Evolutionary conservation across 2,113 vertebrate genomes (phyloP).

Genomic region (Promerops cafer): DNA sequence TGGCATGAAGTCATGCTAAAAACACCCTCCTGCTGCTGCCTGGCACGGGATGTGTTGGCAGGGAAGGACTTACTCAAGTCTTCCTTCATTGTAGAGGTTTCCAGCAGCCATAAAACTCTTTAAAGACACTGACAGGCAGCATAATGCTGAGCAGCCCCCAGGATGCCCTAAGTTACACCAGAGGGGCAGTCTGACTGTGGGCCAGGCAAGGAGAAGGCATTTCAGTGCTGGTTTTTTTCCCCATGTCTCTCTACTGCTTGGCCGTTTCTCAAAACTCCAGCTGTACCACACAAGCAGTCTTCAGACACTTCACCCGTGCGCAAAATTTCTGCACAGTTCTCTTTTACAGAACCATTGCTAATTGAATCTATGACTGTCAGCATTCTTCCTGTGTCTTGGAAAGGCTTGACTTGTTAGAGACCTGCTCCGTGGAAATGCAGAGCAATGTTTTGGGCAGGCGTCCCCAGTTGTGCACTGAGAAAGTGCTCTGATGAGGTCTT

Average conservation of each 20-base stretch:
- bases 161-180: neutral
- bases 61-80: neutral
- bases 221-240: neutral
- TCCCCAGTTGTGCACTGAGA: neutral
- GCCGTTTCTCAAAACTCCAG: neutral
- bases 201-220: neutral
- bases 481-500: neutral
- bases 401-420: neutral
- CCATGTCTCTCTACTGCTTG: neutral
- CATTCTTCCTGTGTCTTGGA: neutral
- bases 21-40: slow-evolving; percentile 30
- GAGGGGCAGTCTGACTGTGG: neutral
- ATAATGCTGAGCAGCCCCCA: neutral
- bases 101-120: slow-evolving; percentile 10
- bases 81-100: neutral
- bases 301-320: neutral
- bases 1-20: neutral
- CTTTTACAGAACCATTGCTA: neutral
- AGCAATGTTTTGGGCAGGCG: neutral
- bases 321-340: neutral
- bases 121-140: slow-evolving; percentile 15
- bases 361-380: neutral
- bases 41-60: slow-evolving; percentile 16
- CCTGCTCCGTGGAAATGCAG: neutral
- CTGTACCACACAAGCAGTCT: neutral